A percentile compares a stretch with the other conserved stretches of the same genome.
phyloP scores from a whole-genome alignment of 2,888 invertebrate species.

The Salpingus planirostris region DNA sequence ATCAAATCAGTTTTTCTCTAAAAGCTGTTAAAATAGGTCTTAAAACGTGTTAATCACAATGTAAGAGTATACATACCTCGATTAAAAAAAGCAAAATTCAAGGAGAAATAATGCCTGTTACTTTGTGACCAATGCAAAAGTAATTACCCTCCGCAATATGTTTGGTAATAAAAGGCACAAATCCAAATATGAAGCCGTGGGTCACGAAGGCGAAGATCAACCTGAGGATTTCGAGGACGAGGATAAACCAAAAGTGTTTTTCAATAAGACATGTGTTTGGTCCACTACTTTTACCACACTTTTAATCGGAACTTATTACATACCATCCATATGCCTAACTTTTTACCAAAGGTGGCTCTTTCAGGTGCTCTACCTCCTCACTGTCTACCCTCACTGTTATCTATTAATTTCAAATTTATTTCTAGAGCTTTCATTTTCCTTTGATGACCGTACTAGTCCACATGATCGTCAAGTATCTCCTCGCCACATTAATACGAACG shows the following conservation, averaged over 20 bases:
- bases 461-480: constrained; percentile 75
- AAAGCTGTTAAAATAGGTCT: too few relatives aligned
- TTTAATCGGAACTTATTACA: constrained; percentile 76
- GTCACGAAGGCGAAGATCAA: constrained; percentile 24
- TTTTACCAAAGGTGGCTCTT: constrained; percentile 95
- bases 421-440: constrained; percentile 79
- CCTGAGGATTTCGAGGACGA: constrained; percentile 31
- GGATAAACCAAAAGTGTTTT: constrained; percentile 27
- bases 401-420: too few relatives aligned
- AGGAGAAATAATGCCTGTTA: too few relatives aligned
- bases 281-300: constrained; percentile 35
- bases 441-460: constrained; percentile 86
- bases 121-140: too few relatives aligned
- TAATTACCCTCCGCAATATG: constrained; percentile 24
- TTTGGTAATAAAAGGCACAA: constrained; percentile 22
- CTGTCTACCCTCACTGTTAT: constrained; percentile 1
- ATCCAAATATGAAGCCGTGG: constrained; percentile 30
- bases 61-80: too few relatives aligned
- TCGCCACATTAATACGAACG: constrained; percentile 63
- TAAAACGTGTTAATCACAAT: too few relatives aligned
- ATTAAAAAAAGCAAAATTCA: too few relatives aligned
- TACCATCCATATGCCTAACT: constrained; percentile 88
- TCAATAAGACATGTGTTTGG: constrained; percentile 35
- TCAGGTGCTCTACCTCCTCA: constrained; percentile 48
- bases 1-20: too few relatives aligned